Conservation (phyloP, 2,113 vertebrate genomes). For the Ammospiza nelsoni region DNA sequence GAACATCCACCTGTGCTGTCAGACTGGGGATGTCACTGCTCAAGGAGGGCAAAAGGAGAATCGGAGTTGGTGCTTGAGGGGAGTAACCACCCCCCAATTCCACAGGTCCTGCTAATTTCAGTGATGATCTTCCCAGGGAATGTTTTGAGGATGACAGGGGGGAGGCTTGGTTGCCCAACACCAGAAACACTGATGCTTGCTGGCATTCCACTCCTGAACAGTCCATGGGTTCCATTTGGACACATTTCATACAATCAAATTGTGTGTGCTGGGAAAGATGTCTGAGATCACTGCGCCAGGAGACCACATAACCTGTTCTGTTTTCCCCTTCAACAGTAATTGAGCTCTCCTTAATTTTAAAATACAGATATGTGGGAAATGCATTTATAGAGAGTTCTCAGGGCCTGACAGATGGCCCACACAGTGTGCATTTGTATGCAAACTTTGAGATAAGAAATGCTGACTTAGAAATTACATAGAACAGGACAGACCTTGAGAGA, state of each 20-base stretch:
- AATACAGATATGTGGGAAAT: neutral
- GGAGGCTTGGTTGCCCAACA: neutral
- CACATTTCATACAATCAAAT: rapidly evolving
- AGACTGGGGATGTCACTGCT: neutral
- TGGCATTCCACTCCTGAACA: neutral
- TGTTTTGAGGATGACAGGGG: neutral
- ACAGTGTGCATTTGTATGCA: neutral
- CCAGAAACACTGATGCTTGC: neutral
- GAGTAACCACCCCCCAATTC: rapidly evolving
- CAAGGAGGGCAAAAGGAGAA: rapidly evolving
- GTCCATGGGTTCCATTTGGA: neutral
- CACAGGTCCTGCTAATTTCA: neutral
- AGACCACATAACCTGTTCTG: neutral
- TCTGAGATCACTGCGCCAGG: neutral
- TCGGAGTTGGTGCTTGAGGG: too few species aligned
- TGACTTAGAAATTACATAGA: neutral
- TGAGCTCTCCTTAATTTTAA: neutral
- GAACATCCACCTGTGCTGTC: neutral
- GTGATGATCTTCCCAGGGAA: neutral
- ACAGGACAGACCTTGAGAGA: neutral
- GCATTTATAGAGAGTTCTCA: neutral
- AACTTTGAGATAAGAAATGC: neutral
- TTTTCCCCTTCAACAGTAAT: neutral
- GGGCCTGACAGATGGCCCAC: neutral
- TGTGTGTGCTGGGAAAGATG: neutral